A percentile compares a stretch with the other conserved stretches of the same genome.
Conservation (phyloP, 2,888 invertebrate genomes). For the Anticlea derivata region DNA sequence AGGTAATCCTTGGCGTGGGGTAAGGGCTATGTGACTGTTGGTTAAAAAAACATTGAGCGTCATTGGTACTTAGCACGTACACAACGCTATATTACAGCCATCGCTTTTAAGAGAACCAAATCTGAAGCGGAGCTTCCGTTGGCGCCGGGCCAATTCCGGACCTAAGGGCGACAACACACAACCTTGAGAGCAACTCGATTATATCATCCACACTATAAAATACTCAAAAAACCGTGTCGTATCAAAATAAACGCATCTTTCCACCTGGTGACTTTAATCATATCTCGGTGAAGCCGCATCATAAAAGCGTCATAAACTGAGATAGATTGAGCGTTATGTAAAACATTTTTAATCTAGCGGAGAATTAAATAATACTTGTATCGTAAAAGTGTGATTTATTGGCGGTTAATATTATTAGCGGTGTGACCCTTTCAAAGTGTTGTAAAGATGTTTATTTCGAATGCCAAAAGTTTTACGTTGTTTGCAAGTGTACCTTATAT, state of each 20-base stretch:
- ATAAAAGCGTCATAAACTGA: slow-evolving; percentile 24
- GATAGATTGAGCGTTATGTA: slow-evolving; percentile 16
- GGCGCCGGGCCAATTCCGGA: slow-evolving; percentile 15
- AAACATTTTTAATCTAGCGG: slow-evolving; percentile 5
- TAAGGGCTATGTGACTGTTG: too few relatives aligned
- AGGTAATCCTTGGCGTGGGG: too few relatives aligned
- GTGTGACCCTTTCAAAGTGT: background rate
- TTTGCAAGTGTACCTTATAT: too few relatives aligned
- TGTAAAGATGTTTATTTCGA: background rate
- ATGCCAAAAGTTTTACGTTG: background rate
- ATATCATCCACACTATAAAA: slow-evolving; percentile 18
- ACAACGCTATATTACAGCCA: background rate
- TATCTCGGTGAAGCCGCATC: slow-evolving; percentile 17
- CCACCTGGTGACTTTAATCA: slow-evolving; percentile 31
- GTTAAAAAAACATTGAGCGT: too few relatives aligned
- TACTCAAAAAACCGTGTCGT: slow-evolving; percentile 13
- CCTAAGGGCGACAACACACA: slow-evolving; percentile 19
- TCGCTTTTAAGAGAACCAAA: background rate
- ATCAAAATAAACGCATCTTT: slow-evolving; percentile 22
- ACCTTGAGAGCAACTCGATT: slow-evolving; percentile 13
- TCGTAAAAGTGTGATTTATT: slow-evolving; percentile 9
- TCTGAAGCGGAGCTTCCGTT: slow-evolving; percentile 9
- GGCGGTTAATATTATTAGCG: background rate
- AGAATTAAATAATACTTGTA: slow-evolving; percentile 4
- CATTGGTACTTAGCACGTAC: background rate